Percentiles rank a stretch among this genome's conserved stretches.
These are phyloP conservation scores for Protodeltote pygarga DNA, from an alignment of 2,888 invertebrate genomes.

Conservation along the genomic window DNA sequence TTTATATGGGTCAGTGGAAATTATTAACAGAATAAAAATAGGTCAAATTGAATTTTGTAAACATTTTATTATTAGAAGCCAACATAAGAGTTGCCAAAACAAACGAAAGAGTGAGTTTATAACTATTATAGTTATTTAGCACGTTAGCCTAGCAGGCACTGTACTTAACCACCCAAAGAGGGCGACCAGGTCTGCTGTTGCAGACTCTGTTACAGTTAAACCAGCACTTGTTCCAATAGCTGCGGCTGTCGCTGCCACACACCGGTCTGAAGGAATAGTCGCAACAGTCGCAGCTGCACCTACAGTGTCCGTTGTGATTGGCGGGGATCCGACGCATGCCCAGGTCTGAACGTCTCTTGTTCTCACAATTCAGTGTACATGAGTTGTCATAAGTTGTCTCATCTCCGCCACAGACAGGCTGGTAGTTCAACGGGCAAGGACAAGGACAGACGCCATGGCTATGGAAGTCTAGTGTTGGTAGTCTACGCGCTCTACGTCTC, in stretches of 20 bases:
- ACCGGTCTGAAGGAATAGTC: constrained; percentile 40
- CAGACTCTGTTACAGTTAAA: constrained; percentile 50
- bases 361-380: constrained; percentile 55
- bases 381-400: constrained; percentile 48
- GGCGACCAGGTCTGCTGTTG: constrained; percentile 28
- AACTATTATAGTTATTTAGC: not conserved
- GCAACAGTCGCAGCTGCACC: constrained; percentile 34
- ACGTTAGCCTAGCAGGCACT: constrained; percentile 33
- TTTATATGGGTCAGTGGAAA: constrained; percentile 23
- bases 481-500: constrained; percentile 8
- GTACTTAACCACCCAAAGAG: constrained; percentile 4
- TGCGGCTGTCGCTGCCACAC: constrained; percentile 53
- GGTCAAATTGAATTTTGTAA: constrained; percentile 14
- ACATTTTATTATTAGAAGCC: constrained; percentile 3
- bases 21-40: constrained; percentile 15
- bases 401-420: constrained; percentile 56
- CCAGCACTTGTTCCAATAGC: constrained; percentile 56
- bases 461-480: constrained; percentile 27
- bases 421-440: constrained; percentile 28
- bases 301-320: constrained; percentile 7
- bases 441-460: constrained; percentile 50
- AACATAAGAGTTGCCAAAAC: not conserved
- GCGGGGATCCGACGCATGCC: constrained; percentile 6
- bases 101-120: constrained; percentile 2
- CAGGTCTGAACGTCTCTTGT: constrained; percentile 25